phyloP scores from a whole-genome alignment of 2,888 invertebrate genomes.

The Arctia plantaginis region DNA sequence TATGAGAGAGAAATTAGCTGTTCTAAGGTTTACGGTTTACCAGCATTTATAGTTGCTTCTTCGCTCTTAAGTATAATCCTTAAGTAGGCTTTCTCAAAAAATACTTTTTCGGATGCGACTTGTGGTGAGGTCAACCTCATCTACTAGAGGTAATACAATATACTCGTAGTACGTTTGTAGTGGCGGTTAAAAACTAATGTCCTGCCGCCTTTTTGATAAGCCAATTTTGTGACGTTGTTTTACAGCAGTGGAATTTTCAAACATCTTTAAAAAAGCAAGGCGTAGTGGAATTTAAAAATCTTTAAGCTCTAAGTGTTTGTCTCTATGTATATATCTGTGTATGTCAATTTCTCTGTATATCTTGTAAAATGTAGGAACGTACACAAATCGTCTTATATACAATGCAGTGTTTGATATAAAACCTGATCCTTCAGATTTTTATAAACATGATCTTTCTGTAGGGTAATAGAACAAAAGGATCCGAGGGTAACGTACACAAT shows the following conservation, averaged over 20 bases:
- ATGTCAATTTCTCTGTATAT: no score
- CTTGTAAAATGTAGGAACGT: not conserved
- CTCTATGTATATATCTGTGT: not conserved
- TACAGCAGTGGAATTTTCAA: not conserved
- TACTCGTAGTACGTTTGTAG: not conserved
- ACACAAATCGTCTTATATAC: not conserved
- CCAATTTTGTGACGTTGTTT: not conserved
- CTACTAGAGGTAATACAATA: not conserved
- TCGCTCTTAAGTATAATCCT: no score
- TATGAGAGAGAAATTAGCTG: not conserved
- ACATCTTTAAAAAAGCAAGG: not conserved
- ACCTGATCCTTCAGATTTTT: not conserved
- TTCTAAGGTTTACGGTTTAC: not conserved
- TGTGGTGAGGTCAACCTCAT: not conserved
- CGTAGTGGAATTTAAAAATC: not conserved
- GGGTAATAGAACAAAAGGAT: slow-evolving; percentile 2
- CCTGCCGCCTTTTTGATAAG: not conserved
- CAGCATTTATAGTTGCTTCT: not conserved
- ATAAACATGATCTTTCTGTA: slow-evolving; percentile 1
- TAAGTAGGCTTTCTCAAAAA: not conserved
- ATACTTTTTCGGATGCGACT: no score
- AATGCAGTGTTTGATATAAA: not conserved
- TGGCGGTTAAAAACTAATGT: not conserved
- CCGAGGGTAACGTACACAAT: not conserved
- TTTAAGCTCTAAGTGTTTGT: not conserved